Evolutionary conservation across 2,888 invertebrate species (phyloP), one percentile per base, ranked within the genome.

Genomic region (Cryptus armator): DNA sequence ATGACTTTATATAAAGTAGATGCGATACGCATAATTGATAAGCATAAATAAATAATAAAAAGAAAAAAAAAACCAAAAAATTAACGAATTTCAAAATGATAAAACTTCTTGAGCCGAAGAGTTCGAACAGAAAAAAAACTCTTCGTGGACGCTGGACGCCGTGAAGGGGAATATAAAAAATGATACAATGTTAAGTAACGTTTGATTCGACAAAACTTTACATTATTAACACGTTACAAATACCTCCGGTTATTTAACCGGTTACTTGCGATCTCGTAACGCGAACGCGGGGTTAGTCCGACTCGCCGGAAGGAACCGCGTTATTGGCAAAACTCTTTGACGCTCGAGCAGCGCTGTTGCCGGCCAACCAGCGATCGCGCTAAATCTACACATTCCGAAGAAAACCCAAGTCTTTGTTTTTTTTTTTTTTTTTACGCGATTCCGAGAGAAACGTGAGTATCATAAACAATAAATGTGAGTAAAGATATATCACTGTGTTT

Each of bases 391-490:
- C 32, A 46, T 29, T 37, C 32, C 16, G 16, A 51, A 37, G 16
- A 37, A 37, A 12, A 19, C 32, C 19, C n/a, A 0, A 51, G 14
- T 16, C 5, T 51, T 53, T 71, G n/a, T 70, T 53, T 37, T 9
- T 70, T 53, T 37, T 37, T 29, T 24, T 46, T 12, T 14, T 14
- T 14, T 14, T 19, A 4, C 24, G 10, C 56, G 19, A 24, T 14
- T 56, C 37, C 59, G 56, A 32, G 67, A 71, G n/a, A 76, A 81
- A 70, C 68, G 75, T 81, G 67, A 62, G 67, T 72, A 81, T 81
- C 81, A 81, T 76, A 72, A 77, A 71, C 67, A 44, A 62, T 59
- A 76, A 76, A 81, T 84, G 81, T 81, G 76, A 84, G 81, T 78
- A 67, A 70, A 5, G 66, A 59, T 5, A 43, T 59, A 19, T 56